Percentiles rank a stretch among this genome's conserved stretches.
phyloP scores from a whole-genome alignment of 2,888 invertebrate species.

The Tetropium fuscum region DNA sequence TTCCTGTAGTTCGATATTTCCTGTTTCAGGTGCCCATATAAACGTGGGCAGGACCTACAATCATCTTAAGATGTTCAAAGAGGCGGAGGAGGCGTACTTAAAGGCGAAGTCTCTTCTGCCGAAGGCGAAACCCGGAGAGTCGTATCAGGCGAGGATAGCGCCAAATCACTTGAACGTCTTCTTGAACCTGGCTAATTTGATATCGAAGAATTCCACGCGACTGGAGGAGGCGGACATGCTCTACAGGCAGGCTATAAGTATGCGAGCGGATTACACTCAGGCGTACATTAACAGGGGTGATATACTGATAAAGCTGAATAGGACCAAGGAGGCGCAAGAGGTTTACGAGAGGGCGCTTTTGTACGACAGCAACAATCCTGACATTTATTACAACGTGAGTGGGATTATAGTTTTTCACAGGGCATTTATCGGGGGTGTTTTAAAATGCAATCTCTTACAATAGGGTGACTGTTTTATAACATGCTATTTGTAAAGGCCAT shows the following conservation, averaged over 20 bases:
- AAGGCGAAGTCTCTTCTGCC: constrained; percentile 90
- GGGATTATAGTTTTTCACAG: constrained; percentile 11
- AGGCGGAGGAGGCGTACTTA: constrained; percentile 94
- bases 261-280: constrained; percentile 95
- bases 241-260: constrained; percentile 95
- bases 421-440: neutral
- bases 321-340: constrained; percentile 93
- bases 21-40: constrained; percentile 88
- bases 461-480: too few species aligned
- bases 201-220: constrained; percentile 91
- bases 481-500: too few species aligned
- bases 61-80: constrained; percentile 86
- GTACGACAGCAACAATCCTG: constrained; percentile 94
- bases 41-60: constrained; percentile 97
- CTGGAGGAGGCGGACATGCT: constrained; percentile 94
- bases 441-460: neutral
- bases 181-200: constrained; percentile 93
- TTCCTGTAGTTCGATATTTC: too few species aligned
- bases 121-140: constrained; percentile 92
- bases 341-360: constrained; percentile 93
- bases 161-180: constrained; percentile 97
- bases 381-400: constrained; percentile 94
- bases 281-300: constrained; percentile 98
- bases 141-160: constrained; percentile 95
- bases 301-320: constrained; percentile 93